Evolutionary conservation across 2,888 invertebrate genomes (phyloP), one percentile per base, ranked within the genome.

Genomic region (Uropetala carovei): DNA sequence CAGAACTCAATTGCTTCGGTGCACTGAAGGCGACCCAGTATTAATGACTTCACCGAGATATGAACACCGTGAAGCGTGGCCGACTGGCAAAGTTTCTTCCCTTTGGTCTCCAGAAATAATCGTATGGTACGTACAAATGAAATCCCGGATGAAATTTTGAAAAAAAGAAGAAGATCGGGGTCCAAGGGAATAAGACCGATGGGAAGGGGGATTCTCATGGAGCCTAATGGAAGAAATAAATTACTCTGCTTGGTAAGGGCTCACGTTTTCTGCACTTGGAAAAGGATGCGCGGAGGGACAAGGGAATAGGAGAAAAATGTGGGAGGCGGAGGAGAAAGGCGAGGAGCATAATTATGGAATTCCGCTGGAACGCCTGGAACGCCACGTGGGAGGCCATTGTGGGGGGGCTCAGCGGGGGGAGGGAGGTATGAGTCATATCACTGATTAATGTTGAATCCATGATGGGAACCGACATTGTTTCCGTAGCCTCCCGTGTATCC

Each of bases 371-470:
- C 18, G 68, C 68, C 68, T 68, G 68, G 43, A 43, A 43, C 3
- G 43, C 43, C 43, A 43, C 75, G 75, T 75, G 22, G 27, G 27
- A 75, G 27, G 22, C 75, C 27, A 75, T 75, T 75, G 75, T 75
- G 11, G 75, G 10, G 75, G 22, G 75, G 11, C 27, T 75, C 75
- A 13, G 68, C 68, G 16, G 10, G 22, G 68, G 68, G 75, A 27
- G 16, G 10, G n/a, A n/a, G 68, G 75, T 75, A 3, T 75, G 75
- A 75, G 75, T 75, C 75, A 13, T 75, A 75, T 27, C 75, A 27
- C 27, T 75, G 75, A 75, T 75, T 75, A 75, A 75, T 75, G 75
- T 75, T 27, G 75, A 75, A 27, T 75, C 75, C 75, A 75, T 75
- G 75, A 75, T 22, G 27, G 22, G 75, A 75, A 75, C 22, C 75